phyloP scores from a whole-genome alignment of 2,888 invertebrate genomes.

The Syrphus vitripennis region DNA sequence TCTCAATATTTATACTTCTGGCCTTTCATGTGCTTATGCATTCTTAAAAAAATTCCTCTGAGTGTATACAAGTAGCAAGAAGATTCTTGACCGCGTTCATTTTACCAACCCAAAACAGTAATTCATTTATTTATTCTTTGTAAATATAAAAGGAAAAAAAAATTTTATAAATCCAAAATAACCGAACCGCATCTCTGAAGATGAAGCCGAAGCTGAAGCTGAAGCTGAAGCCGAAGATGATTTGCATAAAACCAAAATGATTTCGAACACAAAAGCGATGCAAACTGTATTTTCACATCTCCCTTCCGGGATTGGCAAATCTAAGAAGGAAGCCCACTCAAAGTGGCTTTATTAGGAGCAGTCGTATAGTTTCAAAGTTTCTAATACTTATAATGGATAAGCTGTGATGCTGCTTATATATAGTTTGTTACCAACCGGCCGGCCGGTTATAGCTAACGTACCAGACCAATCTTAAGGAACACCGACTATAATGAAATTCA shows the following conservation, averaged over 20 bases:
- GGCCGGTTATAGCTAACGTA: constrained; percentile 10
- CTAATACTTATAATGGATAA: background rate
- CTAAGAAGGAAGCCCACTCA: constrained; percentile 61
- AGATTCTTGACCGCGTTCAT: constrained; percentile 6
- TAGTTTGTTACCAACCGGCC: background rate
- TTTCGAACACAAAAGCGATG: constrained; percentile 46
- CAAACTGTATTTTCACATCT: constrained; percentile 50
- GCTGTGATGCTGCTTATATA: background rate
- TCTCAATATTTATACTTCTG: too few relatives aligned
- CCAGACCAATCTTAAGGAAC: constrained; percentile 33
- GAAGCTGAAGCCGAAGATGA: background rate
- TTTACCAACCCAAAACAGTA: constrained; percentile 30
- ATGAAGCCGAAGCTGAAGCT: background rate
- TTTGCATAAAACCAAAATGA: constrained; percentile 64
- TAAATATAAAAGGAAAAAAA: background rate
- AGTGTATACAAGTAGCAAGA: background rate
- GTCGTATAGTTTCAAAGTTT: background rate
- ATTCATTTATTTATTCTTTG: constrained; percentile 67
- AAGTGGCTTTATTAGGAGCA: constrained; percentile 63
- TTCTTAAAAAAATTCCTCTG: too few relatives aligned
- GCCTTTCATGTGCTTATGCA: too few relatives aligned
- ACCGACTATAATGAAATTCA: constrained; percentile 60
- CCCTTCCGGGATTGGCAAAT: constrained; percentile 52
- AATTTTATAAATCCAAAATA: constrained; percentile 31
- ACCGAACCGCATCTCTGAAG: constrained; percentile 39